Evolutionary conservation across 2,888 invertebrate species (phyloP).

Genomic region (Papilio demoleus): DNA sequence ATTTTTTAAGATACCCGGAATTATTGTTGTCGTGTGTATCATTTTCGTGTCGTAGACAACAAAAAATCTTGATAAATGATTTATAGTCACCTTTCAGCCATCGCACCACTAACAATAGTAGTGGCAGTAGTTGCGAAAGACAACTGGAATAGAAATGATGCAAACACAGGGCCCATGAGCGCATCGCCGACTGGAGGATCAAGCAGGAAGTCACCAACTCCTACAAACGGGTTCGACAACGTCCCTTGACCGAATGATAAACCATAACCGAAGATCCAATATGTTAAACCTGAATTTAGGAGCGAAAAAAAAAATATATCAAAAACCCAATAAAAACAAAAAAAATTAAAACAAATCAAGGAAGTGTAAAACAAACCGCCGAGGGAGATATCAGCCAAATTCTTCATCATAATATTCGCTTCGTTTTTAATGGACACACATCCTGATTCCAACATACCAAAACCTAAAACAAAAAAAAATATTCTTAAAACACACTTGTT

Average conservation of each 20-base stretch:
- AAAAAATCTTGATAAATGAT: background rate
- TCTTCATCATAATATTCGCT: conserved; percentile 99
- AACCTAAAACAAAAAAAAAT: conserved; percentile 83
- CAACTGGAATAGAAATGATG: conserved; percentile 95
- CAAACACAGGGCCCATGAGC: conserved; percentile 92
- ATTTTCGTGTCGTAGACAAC: too few relatives aligned
- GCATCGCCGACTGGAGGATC: conserved; percentile 89
- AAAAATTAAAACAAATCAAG: background rate
- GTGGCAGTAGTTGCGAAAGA: conserved; percentile 96
- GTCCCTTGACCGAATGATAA: conserved; percentile 92
- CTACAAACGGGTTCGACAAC: conserved; percentile 91
- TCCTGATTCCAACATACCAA: conserved; percentile 96
- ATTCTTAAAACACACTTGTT: too few relatives aligned
- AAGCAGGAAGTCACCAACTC: conserved; percentile 91
- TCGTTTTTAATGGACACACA: conserved; percentile 97
- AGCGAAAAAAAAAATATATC: conserved; percentile 11
- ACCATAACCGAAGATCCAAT: conserved; percentile 97
- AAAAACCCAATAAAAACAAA: background rate
- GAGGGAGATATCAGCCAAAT: conserved; percentile 95
- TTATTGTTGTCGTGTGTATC: too few relatives aligned
- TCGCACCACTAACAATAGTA: conserved; percentile 96
- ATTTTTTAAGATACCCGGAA: too few relatives aligned
- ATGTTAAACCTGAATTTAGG: conserved; percentile 87
- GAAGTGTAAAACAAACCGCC: conserved; percentile 84
- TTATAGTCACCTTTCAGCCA: conserved; percentile 93